phyloP scores from a whole-genome alignment of 2,797 vertebrate genomes.

The Microctenopoma lineatum region DNA sequence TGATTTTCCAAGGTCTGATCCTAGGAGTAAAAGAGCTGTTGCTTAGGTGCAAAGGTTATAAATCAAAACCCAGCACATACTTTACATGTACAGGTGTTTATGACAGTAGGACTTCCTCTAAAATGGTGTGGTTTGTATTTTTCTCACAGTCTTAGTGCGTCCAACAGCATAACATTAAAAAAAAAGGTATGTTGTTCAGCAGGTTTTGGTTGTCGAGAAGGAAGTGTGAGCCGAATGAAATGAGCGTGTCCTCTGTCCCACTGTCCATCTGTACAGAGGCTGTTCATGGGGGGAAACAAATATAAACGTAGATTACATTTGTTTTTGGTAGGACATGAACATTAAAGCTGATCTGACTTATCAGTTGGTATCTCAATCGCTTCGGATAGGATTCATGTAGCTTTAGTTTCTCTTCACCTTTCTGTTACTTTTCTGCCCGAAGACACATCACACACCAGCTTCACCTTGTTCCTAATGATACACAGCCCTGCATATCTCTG shows the following conservation, averaged over 20 bases:
- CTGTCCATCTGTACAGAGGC: no score
- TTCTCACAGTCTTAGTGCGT: background rate
- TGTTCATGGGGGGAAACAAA: no score
- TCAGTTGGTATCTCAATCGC: no score
- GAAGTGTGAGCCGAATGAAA: no score
- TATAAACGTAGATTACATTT: no score
- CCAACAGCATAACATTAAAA: background rate
- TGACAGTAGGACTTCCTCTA: background rate
- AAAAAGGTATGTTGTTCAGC: background rate
- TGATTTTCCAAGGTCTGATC: background rate
- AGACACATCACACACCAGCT: background rate
- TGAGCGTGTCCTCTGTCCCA: no score
- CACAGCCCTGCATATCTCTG: background rate
- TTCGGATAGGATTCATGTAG: no score
- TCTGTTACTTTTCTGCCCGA: background rate
- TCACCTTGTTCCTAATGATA: background rate
- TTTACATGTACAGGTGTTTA: conserved; percentile 5
- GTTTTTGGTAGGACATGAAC: no score
- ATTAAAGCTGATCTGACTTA: no score
- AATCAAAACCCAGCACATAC: background rate
- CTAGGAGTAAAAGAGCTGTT: background rate
- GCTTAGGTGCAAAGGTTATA: conserved; percentile 2
- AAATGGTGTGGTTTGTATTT: conserved; percentile 10
- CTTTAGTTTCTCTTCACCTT: background rate
- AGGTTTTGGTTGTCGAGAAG: no score